phyloP scores from a whole-genome alignment of 92 coral and sea anemone species.

The Hydrozoanthus gracilis region DNA sequence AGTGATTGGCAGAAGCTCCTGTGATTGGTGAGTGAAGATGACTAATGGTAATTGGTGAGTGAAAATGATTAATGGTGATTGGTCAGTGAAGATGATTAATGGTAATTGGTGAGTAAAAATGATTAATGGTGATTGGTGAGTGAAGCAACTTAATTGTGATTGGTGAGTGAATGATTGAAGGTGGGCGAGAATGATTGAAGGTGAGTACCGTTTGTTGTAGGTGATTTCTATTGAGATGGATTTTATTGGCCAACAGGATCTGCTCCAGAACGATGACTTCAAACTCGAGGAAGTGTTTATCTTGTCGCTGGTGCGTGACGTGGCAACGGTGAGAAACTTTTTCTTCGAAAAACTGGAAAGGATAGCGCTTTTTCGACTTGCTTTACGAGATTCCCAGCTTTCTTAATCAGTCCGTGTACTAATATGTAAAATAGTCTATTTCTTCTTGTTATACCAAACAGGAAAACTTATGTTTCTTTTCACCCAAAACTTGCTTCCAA shows the following conservation, averaged over 20 bases:
- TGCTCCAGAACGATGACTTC: conserved; percentile 79
- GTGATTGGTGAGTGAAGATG: too few species aligned
- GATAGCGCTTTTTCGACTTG: neutral
- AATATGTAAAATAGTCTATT: too few species aligned
- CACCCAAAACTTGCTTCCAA: too few species aligned
- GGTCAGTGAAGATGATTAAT: too few species aligned
- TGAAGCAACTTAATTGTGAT: neutral
- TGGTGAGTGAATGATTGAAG: neutral
- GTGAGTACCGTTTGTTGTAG: neutral
- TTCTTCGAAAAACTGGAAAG: neutral
- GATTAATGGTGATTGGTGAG: neutral
- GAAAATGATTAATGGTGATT: too few species aligned
- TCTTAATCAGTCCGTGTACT: too few species aligned
- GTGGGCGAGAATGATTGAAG: neutral
- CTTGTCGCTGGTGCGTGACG: conserved; percentile 84
- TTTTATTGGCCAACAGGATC: conserved; percentile 49
- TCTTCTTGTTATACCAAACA: too few species aligned
- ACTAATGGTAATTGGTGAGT: too few species aligned
- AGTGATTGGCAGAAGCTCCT: too few species aligned
- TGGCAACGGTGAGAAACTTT: conserved; percentile 74
- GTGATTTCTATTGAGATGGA: neutral
- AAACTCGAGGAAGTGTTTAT: conserved; percentile 85
- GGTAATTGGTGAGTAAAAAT: too few species aligned
- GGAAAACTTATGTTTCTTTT: too few species aligned
- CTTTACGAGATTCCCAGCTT: too few species aligned